Evolutionary conservation across 2,888 invertebrate species (phyloP).

Genomic region (Drosophila anomelani): DNA sequence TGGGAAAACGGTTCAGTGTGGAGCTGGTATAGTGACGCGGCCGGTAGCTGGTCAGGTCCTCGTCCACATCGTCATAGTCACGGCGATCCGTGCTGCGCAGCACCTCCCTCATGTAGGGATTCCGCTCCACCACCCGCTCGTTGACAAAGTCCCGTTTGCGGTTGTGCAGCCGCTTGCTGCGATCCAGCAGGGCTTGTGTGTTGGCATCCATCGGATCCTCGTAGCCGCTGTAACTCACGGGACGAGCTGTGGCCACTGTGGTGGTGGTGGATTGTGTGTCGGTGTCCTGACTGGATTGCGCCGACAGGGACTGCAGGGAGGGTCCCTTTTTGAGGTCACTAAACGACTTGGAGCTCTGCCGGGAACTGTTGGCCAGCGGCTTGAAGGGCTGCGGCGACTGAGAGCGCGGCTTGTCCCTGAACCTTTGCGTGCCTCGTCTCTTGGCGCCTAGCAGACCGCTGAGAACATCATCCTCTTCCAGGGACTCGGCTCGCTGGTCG

Average conservation of each 20-base stretch:
- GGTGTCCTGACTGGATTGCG: conserved; percentile 67
- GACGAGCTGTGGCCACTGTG: conserved; percentile 56
- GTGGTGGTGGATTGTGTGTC: conserved; percentile 59
- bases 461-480: conserved; percentile 54
- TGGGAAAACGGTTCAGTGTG: conserved; percentile 78
- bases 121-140: conserved; percentile 83
- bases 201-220: conserved; percentile 72
- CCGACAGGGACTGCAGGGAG: conserved; percentile 62
- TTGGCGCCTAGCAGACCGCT: conserved; percentile 28
- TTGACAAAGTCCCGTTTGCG: conserved; percentile 84
- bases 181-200: conserved; percentile 82
- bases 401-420: conserved; percentile 65
- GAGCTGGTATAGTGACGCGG: conserved; percentile 68
- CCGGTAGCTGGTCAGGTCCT: conserved; percentile 74
- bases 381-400: conserved; percentile 69
- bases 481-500: conserved; percentile 43
- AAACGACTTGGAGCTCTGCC: conserved; percentile 69
- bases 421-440: conserved; percentile 25
- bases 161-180: conserved; percentile 83
- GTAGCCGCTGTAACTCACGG: conserved; percentile 46
- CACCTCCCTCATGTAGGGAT: conserved; percentile 84
- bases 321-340: conserved; percentile 70
- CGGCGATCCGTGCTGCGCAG: conserved; percentile 62
- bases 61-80: conserved; percentile 68
- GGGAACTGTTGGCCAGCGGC: conserved; percentile 53